Conservation (phyloP, 2,888 invertebrate species). For the Noctua comes region DNA sequence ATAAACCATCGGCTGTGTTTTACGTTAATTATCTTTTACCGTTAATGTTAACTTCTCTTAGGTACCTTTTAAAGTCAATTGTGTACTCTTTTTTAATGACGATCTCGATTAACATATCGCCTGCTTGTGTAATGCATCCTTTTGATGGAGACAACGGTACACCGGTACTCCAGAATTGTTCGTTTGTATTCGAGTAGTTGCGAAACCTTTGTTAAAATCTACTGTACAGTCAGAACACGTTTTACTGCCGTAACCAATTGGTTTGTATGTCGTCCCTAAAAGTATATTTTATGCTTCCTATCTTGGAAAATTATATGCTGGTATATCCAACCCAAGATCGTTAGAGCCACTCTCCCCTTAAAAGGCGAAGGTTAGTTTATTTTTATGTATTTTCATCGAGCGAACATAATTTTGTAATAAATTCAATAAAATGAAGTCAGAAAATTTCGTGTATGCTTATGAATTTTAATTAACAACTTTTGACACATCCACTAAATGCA, state of each 20-base stretch:
- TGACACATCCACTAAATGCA: conserved; percentile 50
- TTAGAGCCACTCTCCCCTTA: conserved; percentile 56
- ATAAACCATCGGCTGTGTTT: conserved; percentile 69
- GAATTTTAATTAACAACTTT: conserved; percentile 57
- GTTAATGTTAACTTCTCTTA: conserved; percentile 65
- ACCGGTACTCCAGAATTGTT: conserved; percentile 13
- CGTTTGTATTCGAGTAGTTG: conserved; percentile 21
- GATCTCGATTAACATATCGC: conserved; percentile 18
- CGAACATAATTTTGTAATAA: conserved; percentile 40
- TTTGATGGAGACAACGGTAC: conserved; percentile 7
- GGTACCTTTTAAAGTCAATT: conserved; percentile 36
- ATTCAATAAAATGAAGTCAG: conserved; percentile 44
- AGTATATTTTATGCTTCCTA: conserved; percentile 46
- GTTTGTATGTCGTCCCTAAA: conserved; percentile 39
- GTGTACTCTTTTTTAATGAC: conserved; percentile 31
- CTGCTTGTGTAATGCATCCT: conserved; percentile 32
- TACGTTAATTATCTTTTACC: conserved; percentile 70
- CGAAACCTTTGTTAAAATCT: conserved; percentile 34
- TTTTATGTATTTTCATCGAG: conserved; percentile 49
- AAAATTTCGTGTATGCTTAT: conserved; percentile 36
- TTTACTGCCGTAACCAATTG: conserved; percentile 21
- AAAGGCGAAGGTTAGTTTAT: conserved; percentile 52
- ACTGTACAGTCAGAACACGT: conserved; percentile 38
- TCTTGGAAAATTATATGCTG: conserved; percentile 26
- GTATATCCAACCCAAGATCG: conserved; percentile 22